Conservation (phyloP, 2,113 vertebrate species). For the human region GRCh38 chrX:44468501-44469000, state of each 20-base stretch:
- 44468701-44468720: conserved; percentile 87
- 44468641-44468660: conserved; percentile 85
- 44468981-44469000: conserved; percentile 43
- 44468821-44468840: conserved; percentile 79
- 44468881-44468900: conserved; percentile 51
- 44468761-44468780: conserved; percentile 88
- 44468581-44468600: conserved; percentile 88
- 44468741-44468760: conserved; percentile 92
- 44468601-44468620: conserved; percentile 90
- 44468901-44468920: conserved; percentile 57
- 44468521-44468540: conserved; percentile 74
- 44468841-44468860: conserved; percentile 82
- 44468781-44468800: conserved; percentile 80
- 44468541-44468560: conserved; percentile 73
- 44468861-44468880: conserved; percentile 75
- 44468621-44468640: conserved; percentile 85
- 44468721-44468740: conserved; percentile 91
- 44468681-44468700: conserved; percentile 86
- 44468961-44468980: conserved; percentile 52
- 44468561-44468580: conserved; percentile 84
- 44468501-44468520: conserved; percentile 85
- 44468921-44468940: conserved; percentile 71
- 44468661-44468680: conserved; percentile 82
- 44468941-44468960: conserved; percentile 66
- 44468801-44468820: conserved; percentile 81